These are phyloP conservation scores for Sinotaia quadrata DNA, from an alignment of 2,888 invertebrate genomes.

Conservation along the genomic window DNA sequence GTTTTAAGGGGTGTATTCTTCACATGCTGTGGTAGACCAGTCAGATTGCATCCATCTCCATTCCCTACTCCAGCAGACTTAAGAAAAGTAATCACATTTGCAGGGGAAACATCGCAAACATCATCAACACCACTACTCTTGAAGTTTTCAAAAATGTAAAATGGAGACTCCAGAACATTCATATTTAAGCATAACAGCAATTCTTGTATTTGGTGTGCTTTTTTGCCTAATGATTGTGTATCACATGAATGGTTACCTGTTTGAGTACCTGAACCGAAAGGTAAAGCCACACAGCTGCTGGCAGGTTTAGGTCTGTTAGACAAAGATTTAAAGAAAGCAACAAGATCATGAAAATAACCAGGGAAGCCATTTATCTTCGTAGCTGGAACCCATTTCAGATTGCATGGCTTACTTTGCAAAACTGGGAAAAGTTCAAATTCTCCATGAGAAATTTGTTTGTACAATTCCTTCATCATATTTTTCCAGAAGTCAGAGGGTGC, in stretches of 20 bases:
- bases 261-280: too few relatives aligned
- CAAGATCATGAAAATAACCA: conserved; percentile 4
- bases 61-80: conserved; percentile 7
- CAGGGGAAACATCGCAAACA: conserved; percentile 20
- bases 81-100: conserved; percentile 22
- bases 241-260: too few relatives aligned
- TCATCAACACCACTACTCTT: neutral
- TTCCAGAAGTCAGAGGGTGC: neutral
- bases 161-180: conserved; percentile 29
- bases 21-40: conserved; percentile 5
- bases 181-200: conserved; percentile 23
- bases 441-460: neutral
- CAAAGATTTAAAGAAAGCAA: neutral
- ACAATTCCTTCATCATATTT: conserved; percentile 10
- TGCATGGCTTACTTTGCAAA: neutral
- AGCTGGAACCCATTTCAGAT: neutral
- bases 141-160: conserved; percentile 17
- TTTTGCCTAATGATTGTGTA: neutral
- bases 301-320: too few relatives aligned
- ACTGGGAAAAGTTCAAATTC: conserved; percentile 23
- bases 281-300: neutral
- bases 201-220: neutral
- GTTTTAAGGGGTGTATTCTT: neutral
- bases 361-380: neutral
- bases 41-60: conserved; percentile 27